Conservation (phyloP, 2,797 vertebrate genomes). For the Vireo griseus region DNA sequence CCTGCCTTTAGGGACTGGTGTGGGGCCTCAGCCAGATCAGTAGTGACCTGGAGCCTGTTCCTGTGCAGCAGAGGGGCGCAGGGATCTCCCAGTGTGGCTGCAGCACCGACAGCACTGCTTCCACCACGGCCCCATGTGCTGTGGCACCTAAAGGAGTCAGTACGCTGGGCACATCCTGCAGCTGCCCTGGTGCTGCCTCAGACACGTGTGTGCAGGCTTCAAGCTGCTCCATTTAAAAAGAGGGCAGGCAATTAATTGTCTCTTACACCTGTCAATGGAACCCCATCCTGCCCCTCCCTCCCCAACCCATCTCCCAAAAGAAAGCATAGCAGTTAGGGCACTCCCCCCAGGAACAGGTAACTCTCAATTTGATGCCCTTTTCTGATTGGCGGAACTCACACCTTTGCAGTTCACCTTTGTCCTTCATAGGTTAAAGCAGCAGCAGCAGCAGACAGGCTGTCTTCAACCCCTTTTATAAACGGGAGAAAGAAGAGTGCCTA, state of each 20-base stretch:
- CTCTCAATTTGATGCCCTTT: neutral
- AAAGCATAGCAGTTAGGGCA: rapidly evolving
- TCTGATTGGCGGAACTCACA: neutral
- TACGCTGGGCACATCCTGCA: rapidly evolving
- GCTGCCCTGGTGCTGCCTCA: neutral
- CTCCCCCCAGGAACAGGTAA: neutral
- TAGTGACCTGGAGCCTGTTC: rapidly evolving
- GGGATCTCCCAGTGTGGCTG: neutral
- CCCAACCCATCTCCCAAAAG: neutral
- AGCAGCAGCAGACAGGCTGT: neutral
- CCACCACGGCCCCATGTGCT: rapidly evolving
- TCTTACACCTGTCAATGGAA: neutral
- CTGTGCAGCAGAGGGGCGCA: rapidly evolving
- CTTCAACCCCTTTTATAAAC: neutral
- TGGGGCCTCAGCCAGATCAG: neutral
- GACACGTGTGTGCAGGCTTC: neutral
- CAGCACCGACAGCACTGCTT: rapidly evolving
- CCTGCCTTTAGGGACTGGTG: neutral
- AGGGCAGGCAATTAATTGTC: neutral
- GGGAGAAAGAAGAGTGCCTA: neutral
- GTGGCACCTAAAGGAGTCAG: neutral
- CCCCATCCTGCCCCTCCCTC: neutral
- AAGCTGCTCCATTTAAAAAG: neutral
- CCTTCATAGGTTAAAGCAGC: neutral
- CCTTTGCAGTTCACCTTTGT: neutral